These are phyloP conservation scores for Podargus strigoides DNA, from an alignment of 2,797 vertebrate genomes.

Conservation along the genomic window DNA sequence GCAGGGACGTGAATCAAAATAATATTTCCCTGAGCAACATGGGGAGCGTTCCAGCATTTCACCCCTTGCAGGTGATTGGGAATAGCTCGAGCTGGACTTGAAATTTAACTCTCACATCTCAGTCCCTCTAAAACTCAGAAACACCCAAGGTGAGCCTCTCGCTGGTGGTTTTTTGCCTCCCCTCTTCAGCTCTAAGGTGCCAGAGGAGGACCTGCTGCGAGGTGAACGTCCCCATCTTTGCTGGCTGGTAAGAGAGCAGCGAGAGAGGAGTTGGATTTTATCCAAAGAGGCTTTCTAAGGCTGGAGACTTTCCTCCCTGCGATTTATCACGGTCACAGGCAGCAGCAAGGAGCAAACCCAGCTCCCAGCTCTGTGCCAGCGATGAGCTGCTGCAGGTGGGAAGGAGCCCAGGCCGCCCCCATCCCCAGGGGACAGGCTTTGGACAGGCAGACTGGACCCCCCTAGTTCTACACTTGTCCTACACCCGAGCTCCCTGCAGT, in stretches of 20 bases:
- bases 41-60: not conserved
- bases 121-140: not conserved
- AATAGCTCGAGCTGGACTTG: not conserved
- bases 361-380: not conserved
- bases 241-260: not conserved
- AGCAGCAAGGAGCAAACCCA: not conserved
- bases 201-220: not conserved
- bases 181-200: not conserved
- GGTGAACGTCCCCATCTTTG: not conserved
- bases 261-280: not conserved
- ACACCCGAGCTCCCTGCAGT: fast-evolving
- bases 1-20: not conserved
- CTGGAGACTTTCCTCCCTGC: not conserved
- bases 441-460: not conserved
- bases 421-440: too few species aligned
- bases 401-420: not conserved
- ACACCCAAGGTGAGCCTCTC: not conserved
- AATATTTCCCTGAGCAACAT: not conserved
- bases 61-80: not conserved
- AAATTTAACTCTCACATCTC: not conserved
- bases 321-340: fast-evolving
- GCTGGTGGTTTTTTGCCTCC: not conserved
- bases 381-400: not conserved
- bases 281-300: not conserved
- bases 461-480: not conserved